A percentile compares a stretch with the other conserved stretches of the same genome.
phyloP scores from a whole-genome alignment of 2,888 invertebrate genomes.

The Piscicola geometra region DNA sequence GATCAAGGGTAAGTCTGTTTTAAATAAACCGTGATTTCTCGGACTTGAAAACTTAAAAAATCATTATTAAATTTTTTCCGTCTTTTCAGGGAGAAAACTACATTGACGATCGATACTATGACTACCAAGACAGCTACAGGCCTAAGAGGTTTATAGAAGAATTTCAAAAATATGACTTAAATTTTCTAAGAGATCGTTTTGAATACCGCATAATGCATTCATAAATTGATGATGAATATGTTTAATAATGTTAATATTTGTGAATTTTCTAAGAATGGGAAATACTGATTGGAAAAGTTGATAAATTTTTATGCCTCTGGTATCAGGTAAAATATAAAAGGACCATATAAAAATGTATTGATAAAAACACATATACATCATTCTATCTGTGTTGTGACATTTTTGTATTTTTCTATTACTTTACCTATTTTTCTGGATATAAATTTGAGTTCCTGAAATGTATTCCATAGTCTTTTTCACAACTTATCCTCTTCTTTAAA shows the following conservation, averaged over 20 bases:
- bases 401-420: too few relatives aligned
- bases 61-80: neutral
- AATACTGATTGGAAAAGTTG: constrained; percentile 15
- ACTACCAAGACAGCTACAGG: neutral
- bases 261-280: constrained; percentile 17
- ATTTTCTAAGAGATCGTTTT: neutral
- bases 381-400: too few relatives aligned
- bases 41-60: neutral
- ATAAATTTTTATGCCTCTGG: constrained; percentile 21
- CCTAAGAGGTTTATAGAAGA: neutral
- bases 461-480: too few relatives aligned
- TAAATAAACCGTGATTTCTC: neutral
- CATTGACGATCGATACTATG: neutral
- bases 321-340: constrained; percentile 5
- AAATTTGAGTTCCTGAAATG: too few relatives aligned
- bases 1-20: constrained; percentile 60
- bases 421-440: too few relatives aligned
- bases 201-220: neutral
- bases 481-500: too few relatives aligned
- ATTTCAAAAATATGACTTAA: neutral
- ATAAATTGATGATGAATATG: neutral
- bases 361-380: too few relatives aligned
- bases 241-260: constrained; percentile 13
- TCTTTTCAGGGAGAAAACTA: neutral
- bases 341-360: neutral